Evolutionary conservation across 2,113 vertebrate genomes (phyloP).

Genomic region (Alethe diademata): DNA sequence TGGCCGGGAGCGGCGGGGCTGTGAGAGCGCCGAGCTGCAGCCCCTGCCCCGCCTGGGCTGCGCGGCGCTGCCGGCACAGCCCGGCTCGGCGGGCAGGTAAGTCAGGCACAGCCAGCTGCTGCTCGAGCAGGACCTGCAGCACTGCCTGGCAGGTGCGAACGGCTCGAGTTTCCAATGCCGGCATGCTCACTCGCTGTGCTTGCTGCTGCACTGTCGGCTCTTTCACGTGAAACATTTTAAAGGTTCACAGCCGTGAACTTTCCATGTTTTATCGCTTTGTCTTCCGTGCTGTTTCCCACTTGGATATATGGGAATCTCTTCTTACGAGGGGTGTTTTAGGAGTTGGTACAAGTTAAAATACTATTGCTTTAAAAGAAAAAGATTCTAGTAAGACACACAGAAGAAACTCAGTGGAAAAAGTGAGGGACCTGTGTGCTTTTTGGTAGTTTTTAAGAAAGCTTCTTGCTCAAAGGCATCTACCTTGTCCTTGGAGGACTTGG

Average conservation of each 20-base stretch:
- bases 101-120: not conserved
- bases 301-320: not conserved
- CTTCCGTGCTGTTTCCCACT: not conserved
- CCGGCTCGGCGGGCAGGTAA: not conserved
- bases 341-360: not conserved
- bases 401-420: not conserved
- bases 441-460: not conserved
- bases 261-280: not conserved
- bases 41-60: fast-evolving
- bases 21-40: not conserved
- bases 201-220: not conserved
- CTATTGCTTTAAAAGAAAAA: not conserved
- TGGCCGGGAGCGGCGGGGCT: not conserved
- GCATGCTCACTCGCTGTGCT: fast-evolving
- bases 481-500: not conserved
- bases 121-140: not conserved
- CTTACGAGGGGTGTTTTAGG: not conserved
- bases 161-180: fast-evolving
- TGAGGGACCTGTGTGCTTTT: not conserved
- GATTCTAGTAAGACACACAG: not conserved
- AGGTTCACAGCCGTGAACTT: not conserved
- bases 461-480: not conserved
- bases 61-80: not conserved
- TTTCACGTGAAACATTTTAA: not conserved
- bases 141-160: fast-evolving